Evolutionary conservation across 2,113 vertebrate species (phyloP).

Genomic region (Paramormyrops kingsleyae): DNA sequence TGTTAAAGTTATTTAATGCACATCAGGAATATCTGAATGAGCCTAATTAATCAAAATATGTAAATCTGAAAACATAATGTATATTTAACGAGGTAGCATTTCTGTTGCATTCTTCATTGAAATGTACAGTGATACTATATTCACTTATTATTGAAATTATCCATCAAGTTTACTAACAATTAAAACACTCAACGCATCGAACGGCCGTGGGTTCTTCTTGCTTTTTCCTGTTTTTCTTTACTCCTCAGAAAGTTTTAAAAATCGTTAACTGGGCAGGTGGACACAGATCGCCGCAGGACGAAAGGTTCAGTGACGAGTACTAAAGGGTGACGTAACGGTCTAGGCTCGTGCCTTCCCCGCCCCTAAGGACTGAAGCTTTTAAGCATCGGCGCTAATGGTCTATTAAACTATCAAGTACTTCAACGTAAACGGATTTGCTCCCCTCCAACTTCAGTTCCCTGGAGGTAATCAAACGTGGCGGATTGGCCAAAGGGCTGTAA

Average conservation of each 20-base stretch:
- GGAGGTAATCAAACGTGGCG: constrained; percentile 50
- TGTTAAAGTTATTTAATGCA: neutral
- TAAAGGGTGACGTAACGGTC: constrained; percentile 32
- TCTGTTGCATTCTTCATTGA: neutral
- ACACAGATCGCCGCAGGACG: neutral
- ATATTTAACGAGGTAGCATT: neutral
- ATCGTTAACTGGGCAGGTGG: neutral
- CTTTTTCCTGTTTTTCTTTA: neutral
- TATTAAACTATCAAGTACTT: constrained; percentile 56
- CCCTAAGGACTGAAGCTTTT: constrained; percentile 41
- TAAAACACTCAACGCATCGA: neutral
- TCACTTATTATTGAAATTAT: neutral
- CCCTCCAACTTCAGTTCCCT: constrained; percentile 37
- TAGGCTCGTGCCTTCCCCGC: constrained; percentile 22
- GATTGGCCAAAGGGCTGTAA: constrained; percentile 40
- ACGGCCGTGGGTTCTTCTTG: neutral
- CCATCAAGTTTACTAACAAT: neutral
- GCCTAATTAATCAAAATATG: neutral
- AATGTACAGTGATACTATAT: neutral
- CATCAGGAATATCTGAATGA: neutral
- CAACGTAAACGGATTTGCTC: constrained; percentile 46
- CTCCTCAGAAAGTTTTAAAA: neutral
- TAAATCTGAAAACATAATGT: neutral
- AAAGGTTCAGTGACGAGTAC: constrained; percentile 16
- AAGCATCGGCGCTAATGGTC: constrained; percentile 51